phyloP scores from a whole-genome alignment of 2,888 invertebrate genomes.

The Tipula helvola region DNA sequence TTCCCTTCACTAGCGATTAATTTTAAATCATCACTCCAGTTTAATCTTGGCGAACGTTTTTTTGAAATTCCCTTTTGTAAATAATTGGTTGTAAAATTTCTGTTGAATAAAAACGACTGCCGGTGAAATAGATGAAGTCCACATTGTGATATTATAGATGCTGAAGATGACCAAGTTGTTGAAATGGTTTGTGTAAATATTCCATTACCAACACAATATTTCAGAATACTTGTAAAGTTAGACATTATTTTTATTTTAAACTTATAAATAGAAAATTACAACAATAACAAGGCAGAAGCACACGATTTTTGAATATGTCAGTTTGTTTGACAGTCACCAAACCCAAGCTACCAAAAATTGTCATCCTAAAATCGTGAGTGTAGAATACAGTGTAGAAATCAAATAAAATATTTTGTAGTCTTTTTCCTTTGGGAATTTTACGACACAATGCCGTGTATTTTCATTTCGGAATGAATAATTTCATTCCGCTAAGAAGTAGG shows the following conservation, averaged over 20 bases:
- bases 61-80: constrained; percentile 27
- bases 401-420: too few relatives aligned
- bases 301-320: background rate
- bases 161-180: background rate
- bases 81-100: constrained; percentile 9
- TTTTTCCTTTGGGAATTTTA: too few relatives aligned
- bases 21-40: constrained; percentile 35
- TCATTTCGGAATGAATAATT: too few relatives aligned
- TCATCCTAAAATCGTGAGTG: background rate
- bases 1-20: constrained; percentile 40
- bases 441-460: too few relatives aligned
- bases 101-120: background rate
- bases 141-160: background rate
- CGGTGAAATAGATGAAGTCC: background rate
- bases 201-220: background rate
- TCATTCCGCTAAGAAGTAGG: too few relatives aligned
- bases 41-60: constrained; percentile 37
- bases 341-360: background rate
- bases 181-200: background rate
- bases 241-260: background rate
- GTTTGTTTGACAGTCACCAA: background rate
- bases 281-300: too few relatives aligned
- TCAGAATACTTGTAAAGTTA: background rate
- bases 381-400: too few relatives aligned
- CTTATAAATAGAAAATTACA: background rate